A percentile compares a stretch with the other conserved stretches of the same genome.
These are phyloP conservation scores for Oryzias melastigma DNA, from an alignment of 2,113 vertebrate genomes.

Conservation along the genomic window DNA sequence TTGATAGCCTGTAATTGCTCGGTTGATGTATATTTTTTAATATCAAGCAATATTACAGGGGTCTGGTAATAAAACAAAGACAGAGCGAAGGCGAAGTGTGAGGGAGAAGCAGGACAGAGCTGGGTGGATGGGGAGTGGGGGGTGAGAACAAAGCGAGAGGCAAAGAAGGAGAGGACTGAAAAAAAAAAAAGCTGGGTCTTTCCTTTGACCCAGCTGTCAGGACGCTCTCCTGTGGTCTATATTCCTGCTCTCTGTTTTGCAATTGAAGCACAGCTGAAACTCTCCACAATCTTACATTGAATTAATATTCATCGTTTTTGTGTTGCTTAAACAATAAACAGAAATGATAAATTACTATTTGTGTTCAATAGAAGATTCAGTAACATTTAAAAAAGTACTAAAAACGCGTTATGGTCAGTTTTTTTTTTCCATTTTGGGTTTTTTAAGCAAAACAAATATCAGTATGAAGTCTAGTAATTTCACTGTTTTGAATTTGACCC, in stretches of 20 bases:
- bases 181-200: slow-evolving; percentile 3
- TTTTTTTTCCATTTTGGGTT: too few species aligned
- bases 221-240: background rate
- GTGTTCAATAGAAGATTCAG: too few species aligned
- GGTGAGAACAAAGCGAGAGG: slow-evolving; percentile 22
- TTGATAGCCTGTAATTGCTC: slow-evolving; percentile 77
- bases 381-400: too few species aligned
- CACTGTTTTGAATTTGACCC: too few species aligned
- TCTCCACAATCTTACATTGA: too few species aligned
- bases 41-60: slow-evolving; percentile 77
- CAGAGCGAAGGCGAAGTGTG: slow-evolving; percentile 47
- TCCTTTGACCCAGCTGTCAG: background rate
- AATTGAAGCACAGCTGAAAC: background rate
- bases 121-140: too few species aligned
- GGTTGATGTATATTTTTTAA: slow-evolving; percentile 83
- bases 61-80: slow-evolving; percentile 68
- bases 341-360: too few species aligned
- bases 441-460: too few species aligned
- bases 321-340: too few species aligned
- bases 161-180: slow-evolving; percentile 21
- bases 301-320: too few species aligned
- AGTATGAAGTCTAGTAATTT: too few species aligned
- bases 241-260: background rate
- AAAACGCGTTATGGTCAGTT: too few species aligned
- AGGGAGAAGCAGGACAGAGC: slow-evolving; percentile 3